Percentiles rank a stretch among this genome's conserved stretches.
Evolutionary conservation across 2,113 vertebrate genomes (phyloP).

Genomic region (Litocranius walleri): DNA sequence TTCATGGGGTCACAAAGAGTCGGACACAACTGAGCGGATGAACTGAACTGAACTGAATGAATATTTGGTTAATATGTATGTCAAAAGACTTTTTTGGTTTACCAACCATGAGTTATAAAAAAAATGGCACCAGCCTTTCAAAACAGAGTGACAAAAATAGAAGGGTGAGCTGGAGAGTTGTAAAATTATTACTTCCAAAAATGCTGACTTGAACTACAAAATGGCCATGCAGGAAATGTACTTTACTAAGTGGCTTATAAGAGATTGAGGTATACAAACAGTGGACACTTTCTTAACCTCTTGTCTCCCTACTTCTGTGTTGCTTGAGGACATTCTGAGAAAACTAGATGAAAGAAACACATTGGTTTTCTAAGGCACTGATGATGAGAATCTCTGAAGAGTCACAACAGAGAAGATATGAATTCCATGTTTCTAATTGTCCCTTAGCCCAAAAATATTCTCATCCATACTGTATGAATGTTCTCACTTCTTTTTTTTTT

Average conservation of each 20-base stretch:
- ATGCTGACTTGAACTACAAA: not conserved
- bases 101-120: not conserved
- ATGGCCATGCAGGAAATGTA: not conserved
- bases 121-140: not conserved
- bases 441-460: not conserved
- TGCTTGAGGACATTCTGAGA: not conserved
- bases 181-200: conserved; percentile 20
- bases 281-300: not conserved
- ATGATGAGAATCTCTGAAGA: not conserved
- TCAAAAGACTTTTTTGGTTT: not conserved
- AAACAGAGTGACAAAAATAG: conserved; percentile 7
- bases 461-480: not conserved
- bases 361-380: not conserved
- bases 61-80: not conserved
- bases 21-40: rapidly evolving
- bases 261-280: not conserved
- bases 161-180: not conserved
- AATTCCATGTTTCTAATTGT: not conserved
- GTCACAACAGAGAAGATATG: not conserved
- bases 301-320: not conserved
- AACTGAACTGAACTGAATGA: not conserved
- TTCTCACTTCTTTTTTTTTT: not conserved
- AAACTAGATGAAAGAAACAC: not conserved
- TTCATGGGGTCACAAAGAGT: too few relatives aligned
- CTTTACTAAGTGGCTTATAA: not conserved